These are phyloP conservation scores for Myotis brandtii DNA, from an alignment of 2,113 vertebrate genomes.

Conservation along the genomic window DNA sequence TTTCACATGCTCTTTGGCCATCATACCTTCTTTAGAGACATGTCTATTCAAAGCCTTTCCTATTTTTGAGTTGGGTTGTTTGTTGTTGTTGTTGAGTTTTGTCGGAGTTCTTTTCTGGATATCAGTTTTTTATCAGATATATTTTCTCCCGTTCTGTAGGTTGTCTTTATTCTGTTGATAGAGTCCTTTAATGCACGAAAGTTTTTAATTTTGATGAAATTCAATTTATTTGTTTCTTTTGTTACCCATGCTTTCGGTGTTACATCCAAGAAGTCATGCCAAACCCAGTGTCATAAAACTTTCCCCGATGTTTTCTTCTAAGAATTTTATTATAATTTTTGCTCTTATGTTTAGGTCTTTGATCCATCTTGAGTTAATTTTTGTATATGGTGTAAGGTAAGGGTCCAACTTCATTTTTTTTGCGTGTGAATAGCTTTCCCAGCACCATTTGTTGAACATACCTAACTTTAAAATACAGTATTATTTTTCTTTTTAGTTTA, in stretches of 20 bases:
- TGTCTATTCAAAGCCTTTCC: not conserved
- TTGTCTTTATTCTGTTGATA: not conserved
- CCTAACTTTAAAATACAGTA: not conserved
- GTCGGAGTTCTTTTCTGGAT: not conserved
- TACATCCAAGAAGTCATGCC: not conserved
- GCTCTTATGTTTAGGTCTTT: not conserved
- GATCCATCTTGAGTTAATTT: constrained; percentile 11
- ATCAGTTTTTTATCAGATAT: not conserved
- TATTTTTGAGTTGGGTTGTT: not conserved
- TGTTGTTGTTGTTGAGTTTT: constrained; percentile 17
- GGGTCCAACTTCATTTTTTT: not conserved
- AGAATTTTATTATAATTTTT: not conserved
- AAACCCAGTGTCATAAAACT: not conserved
- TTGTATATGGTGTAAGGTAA: not conserved
- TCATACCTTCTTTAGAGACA: constrained; percentile 30
- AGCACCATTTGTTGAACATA: constrained; percentile 15
- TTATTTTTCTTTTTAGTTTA: not conserved
- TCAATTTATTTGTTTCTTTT: not conserved
- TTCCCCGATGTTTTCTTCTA: not conserved
- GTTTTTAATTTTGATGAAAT: not conserved
- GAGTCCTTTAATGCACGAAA: not conserved
- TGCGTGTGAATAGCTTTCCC: not conserved
- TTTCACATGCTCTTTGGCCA: not conserved
- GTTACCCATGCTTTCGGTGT: not conserved
- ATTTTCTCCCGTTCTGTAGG: not conserved